Evolutionary conservation across 1,140 invertebrate species (phyloP).

Genomic region (Sarcophaga peregrina): DNA sequence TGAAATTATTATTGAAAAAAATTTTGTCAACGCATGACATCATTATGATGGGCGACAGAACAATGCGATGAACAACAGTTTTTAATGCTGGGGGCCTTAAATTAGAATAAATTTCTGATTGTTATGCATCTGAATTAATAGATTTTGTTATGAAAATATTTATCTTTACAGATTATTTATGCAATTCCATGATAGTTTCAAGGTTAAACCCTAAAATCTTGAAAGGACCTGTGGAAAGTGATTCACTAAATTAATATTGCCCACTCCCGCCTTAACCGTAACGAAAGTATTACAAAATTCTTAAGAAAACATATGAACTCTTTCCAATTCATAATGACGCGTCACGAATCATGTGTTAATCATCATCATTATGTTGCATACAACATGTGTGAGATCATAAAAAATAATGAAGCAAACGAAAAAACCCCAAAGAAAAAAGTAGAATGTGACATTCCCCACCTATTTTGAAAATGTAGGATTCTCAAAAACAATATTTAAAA

Average conservation of each 20-base stretch:
- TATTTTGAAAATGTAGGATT: neutral
- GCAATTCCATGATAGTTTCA: too few relatives aligned
- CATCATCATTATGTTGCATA: constrained; percentile 27
- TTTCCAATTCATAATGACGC: neutral
- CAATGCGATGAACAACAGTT: neutral
- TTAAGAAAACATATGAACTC: neutral
- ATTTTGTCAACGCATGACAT: neutral
- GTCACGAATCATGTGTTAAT: constrained; percentile 24
- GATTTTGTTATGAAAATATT: too few relatives aligned
- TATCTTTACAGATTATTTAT: too few relatives aligned
- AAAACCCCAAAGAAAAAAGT: neutral
- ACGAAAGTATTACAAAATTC: neutral
- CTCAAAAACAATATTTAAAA: neutral
- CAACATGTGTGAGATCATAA: constrained; percentile 21
- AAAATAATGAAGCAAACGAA: neutral
- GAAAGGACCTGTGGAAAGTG: too few relatives aligned
- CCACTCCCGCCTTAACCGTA: neutral
- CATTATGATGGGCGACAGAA: neutral
- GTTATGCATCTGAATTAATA: too few relatives aligned
- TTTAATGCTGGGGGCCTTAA: neutral
- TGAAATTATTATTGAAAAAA: neutral
- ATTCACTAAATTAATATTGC: neutral
- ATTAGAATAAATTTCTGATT: too few relatives aligned
- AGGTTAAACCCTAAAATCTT: too few relatives aligned
- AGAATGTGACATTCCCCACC: neutral